Conservation (phyloP, 2,888 invertebrate species). For the Zele albiditarsus region DNA sequence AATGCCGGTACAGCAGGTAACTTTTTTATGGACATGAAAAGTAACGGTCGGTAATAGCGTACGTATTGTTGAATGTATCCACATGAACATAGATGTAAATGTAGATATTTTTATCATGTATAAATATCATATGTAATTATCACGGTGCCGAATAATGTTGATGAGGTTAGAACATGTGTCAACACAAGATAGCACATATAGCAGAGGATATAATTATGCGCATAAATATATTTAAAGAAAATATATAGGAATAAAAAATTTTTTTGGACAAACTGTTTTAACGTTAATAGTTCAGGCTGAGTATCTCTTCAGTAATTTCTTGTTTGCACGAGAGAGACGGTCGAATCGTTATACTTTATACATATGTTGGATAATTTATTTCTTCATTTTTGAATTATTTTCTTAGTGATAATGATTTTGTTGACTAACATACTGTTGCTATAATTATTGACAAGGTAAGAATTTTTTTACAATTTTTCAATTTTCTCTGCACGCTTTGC, state of each 20-base stretch:
- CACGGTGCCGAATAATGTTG: too few species aligned
- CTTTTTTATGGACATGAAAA: too few species aligned
- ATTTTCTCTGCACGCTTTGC: background rate
- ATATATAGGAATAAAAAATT: background rate
- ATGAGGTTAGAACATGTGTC: slow-evolving; percentile 1
- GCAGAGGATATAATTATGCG: background rate
- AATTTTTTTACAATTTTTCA: background rate
- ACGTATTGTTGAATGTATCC: too few species aligned
- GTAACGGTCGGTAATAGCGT: too few species aligned
- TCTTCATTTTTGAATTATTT: background rate
- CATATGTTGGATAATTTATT: background rate
- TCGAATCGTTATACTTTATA: too few species aligned
- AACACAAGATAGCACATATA: background rate
- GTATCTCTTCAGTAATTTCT: background rate
- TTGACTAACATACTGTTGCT: background rate
- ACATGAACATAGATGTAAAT: background rate
- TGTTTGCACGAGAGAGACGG: background rate
- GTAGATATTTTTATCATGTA: background rate
- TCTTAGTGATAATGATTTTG: background rate
- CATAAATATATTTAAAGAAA: background rate
- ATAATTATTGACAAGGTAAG: background rate
- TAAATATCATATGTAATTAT: background rate
- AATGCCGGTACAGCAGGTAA: too few species aligned
- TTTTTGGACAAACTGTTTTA: background rate
- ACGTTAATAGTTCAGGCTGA: background rate